phyloP scores from a whole-genome alignment of 2,113 vertebrate genomes.

The Leucosticte australis region DNA sequence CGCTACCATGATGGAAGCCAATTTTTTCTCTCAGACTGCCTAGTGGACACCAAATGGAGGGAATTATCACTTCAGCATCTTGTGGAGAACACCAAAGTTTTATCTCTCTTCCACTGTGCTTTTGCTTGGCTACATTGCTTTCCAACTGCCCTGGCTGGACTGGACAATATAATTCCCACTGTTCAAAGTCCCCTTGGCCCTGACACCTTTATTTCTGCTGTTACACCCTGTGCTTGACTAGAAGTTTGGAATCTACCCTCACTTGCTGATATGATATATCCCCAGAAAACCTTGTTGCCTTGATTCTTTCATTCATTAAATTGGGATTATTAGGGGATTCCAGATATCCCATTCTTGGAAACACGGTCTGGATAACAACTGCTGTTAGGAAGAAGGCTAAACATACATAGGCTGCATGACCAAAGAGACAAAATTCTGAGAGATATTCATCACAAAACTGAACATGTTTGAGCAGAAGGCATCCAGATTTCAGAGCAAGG shows the following conservation, averaged over 20 bases:
- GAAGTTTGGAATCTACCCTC: neutral
- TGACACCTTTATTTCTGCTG: neutral
- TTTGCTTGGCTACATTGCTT: neutral
- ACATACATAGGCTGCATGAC: neutral
- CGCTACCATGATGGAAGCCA: neutral
- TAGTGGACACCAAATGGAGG: neutral
- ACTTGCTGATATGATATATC: neutral
- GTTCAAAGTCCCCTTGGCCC: neutral
- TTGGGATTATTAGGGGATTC: neutral
- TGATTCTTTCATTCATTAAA: neutral
- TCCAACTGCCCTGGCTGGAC: neutral
- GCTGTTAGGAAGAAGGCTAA: neutral
- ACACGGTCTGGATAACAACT: neutral
- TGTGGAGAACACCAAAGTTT: accelerated
- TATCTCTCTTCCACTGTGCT: accelerated
- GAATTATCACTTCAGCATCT: neutral
- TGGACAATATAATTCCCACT: neutral
- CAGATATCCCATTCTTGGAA: neutral
- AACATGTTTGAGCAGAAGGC: neutral
- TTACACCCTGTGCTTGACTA: neutral
- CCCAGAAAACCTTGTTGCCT: neutral
- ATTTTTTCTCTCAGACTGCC: neutral
- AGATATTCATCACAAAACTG: neutral
- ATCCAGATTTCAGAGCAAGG: neutral
- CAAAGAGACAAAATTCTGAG: neutral